These are phyloP conservation scores for Intellagama lesueurii DNA, from an alignment of 2,797 vertebrate species.

Conservation along the genomic window DNA sequence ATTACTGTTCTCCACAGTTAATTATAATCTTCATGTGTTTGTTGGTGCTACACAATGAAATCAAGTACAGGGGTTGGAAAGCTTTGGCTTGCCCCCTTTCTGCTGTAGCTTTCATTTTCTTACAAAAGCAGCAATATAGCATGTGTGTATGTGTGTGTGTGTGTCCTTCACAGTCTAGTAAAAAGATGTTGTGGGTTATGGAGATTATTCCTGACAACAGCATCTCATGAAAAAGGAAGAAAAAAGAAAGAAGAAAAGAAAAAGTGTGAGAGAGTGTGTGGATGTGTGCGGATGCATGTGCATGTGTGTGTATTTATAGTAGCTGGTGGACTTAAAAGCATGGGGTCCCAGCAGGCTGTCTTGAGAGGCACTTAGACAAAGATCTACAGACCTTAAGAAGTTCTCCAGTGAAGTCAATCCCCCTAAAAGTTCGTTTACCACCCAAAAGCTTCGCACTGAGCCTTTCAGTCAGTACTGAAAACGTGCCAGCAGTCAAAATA, in stretches of 20 bases:
- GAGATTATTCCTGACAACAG: constrained; percentile 40
- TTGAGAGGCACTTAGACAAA: constrained; percentile 55
- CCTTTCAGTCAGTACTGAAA: constrained; percentile 13
- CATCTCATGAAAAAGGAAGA: not conserved
- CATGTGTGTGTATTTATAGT: constrained; percentile 53
- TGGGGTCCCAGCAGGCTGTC: constrained; percentile 40
- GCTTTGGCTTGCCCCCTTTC: constrained; percentile 60
- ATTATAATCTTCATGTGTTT: constrained; percentile 74
- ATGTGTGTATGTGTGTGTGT: not conserved
- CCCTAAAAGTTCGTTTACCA: constrained; percentile 53
- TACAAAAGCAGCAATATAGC: constrained; percentile 55
- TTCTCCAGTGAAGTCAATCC: constrained; percentile 51
- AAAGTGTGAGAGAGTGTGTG: not conserved
- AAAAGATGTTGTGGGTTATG: constrained; percentile 58
- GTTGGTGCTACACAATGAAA: constrained; percentile 70
- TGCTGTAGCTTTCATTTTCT: constrained; percentile 63
- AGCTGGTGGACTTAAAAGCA: constrained; percentile 49
- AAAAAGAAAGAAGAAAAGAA: not conserved
- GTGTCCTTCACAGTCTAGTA: constrained; percentile 33
- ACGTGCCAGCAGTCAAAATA: constrained; percentile 39
- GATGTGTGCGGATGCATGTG: no score
- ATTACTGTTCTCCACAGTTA: constrained; percentile 60
- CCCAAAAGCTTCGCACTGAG: constrained; percentile 28
- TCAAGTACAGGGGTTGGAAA: constrained; percentile 63
- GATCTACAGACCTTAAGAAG: constrained; percentile 48